Base-by-base conservation (phyloP, 2,888 invertebrate species). In the Hyposoter dolosus region DNA sequence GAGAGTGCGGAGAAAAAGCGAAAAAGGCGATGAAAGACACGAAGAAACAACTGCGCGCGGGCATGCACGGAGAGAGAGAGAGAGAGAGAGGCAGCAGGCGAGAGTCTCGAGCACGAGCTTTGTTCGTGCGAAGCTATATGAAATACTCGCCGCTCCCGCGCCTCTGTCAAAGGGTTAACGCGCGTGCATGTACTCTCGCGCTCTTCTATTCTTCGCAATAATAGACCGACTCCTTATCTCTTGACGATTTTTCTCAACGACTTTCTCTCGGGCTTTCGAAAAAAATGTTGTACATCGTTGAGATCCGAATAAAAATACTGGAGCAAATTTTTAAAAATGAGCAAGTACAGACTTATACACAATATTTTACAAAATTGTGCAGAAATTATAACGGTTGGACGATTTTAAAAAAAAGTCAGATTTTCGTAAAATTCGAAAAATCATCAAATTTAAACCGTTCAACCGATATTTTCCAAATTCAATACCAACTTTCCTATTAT, bases 151-250 rank as follows among this genome's bases (percentile, higher is more conserved):
- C 66, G 77, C 43, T 69, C 35, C 47, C 50, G 23, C 56, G 56
- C 28, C 32, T 35, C 69, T 65, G 71, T 43, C 71, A 66, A 72
- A 77, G 80, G 80, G 71, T 84, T 65, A 71, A 63, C 35, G 43
- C 32, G 63, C 35, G 75, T 53, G 10, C 19, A 35, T 5, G 35
- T 35, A 35, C 40, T 40, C 40, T 40, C 40, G 40, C 40, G 12
- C 56, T 56, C 72, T 84, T 68, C 17, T 60, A 76, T 81, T 81
- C 28, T 15, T 7, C 45, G 66, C 72, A 45, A 77, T 75, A 65
- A 60, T 60, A 65, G 56, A 65, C 50, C 19, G 35, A 17, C 15
- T 56, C 23, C 56, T 74, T 43, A 28, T 65, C 63, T 71, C 19
- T 53, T 43, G 19, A 50, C 63, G 45, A 35, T 50, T 66, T 78